phyloP scores from a whole-genome alignment of 2,797 vertebrate genomes.

The Tauraco hartlaubi region DNA sequence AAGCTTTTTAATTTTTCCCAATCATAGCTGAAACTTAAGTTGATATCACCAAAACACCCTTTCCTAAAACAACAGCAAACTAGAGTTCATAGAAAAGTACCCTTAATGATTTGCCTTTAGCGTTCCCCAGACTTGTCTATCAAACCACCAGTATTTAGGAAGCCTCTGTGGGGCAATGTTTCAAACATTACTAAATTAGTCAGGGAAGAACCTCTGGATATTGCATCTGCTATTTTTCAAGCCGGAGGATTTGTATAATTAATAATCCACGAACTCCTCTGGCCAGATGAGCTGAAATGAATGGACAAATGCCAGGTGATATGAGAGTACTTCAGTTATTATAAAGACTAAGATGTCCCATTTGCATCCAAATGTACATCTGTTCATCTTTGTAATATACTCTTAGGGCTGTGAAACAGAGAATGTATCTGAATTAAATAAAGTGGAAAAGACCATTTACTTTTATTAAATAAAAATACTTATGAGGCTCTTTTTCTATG shows the following conservation, averaged over 20 bases:
- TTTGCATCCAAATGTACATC: conserved; percentile 12
- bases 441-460: neutral
- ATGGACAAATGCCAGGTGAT: neutral
- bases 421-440: conserved; percentile 13
- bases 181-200: conserved; percentile 1
- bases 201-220: neutral
- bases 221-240: neutral
- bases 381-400: conserved; percentile 3
- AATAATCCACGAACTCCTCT: neutral
- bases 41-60: rapidly evolving
- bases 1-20: neutral
- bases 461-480: conserved; percentile 6
- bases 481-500: neutral
- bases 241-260: neutral
- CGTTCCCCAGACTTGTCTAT: neutral
- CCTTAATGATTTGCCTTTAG: neutral
- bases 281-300: neutral
- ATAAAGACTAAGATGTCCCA: neutral
- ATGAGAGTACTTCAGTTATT: neutral
- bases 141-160: neutral
- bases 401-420: conserved; percentile 7
- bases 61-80: neutral
- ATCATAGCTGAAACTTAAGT: neutral
- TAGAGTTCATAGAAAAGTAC: neutral
- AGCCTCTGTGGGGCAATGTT: neutral